Conservation (phyloP, 1,140 invertebrate species). For the Macrosteles quadrilineatus region DNA sequence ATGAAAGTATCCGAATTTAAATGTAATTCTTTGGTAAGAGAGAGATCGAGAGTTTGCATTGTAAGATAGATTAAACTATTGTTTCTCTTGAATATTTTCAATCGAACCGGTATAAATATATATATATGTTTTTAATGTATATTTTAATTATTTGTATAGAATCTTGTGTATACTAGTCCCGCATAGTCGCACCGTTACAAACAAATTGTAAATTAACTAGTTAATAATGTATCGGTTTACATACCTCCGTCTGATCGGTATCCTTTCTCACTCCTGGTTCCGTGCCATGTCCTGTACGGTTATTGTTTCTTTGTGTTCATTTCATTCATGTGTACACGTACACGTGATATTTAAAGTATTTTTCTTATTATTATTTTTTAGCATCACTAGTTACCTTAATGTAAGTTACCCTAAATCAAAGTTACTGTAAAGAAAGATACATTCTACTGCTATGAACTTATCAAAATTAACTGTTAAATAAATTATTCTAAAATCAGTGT, state of each 20-base stretch:
- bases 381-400: slow-evolving; percentile 24
- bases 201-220: slow-evolving; percentile 24
- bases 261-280: background rate
- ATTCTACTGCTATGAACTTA: slow-evolving; percentile 22
- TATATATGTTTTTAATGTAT: slow-evolving; percentile 25
- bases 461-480: slow-evolving; percentile 27
- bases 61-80: slow-evolving; percentile 23
- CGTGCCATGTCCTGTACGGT: background rate
- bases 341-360: slow-evolving; percentile 6
- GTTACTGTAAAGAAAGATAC: slow-evolving; percentile 22
- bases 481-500: slow-evolving; percentile 13
- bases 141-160: slow-evolving; percentile 27
- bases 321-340: slow-evolving; percentile 8
- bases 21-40: background rate
- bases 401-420: slow-evolving; percentile 27
- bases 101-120: slow-evolving; percentile 24
- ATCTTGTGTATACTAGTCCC: slow-evolving; percentile 25
- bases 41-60: slow-evolving; percentile 5
- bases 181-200: slow-evolving; percentile 23
- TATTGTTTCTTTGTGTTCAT: slow-evolving; percentile 21
- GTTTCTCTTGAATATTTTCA: slow-evolving; percentile 14
- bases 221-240: slow-evolving; percentile 9
- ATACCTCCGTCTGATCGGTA: background rate
- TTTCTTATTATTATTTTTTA: slow-evolving; percentile 18
- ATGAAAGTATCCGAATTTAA: background rate